Percentiles rank a stretch among this genome's conserved stretches.
These are phyloP conservation scores for Pogonomyrmex californicus DNA, from an alignment of 1,140 invertebrate genomes.

Conservation along the genomic window DNA sequence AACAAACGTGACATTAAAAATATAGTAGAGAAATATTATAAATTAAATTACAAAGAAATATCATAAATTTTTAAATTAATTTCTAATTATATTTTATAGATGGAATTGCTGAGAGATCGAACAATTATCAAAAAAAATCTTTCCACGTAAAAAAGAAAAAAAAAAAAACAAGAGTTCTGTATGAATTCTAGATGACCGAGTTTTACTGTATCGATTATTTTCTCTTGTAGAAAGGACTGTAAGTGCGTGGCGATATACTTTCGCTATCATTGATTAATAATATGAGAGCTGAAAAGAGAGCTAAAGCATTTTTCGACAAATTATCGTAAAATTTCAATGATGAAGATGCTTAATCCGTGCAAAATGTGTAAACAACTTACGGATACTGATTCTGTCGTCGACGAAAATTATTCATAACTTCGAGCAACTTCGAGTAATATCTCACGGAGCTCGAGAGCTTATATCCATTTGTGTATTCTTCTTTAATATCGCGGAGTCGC, in stretches of 20 bases:
- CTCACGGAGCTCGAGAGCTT: conserved; percentile 35
- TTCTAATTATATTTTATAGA: not conserved
- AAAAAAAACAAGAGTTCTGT: not conserved
- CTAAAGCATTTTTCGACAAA: conserved; percentile 10
- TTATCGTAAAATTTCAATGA: conserved; percentile 55
- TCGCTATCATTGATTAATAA: conserved; percentile 22
- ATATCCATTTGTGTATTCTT: conserved; percentile 64
- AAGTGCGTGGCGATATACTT: not conserved
- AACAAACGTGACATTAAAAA: not conserved
- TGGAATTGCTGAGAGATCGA: not conserved
- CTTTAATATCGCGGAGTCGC: conserved; percentile 51
- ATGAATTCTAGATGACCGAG: not conserved
- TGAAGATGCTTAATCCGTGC: conserved; percentile 14
- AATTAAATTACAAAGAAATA: not conserved
- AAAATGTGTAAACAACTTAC: conserved; percentile 35
- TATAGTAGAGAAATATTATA: not conserved
- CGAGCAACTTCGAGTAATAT: conserved; percentile 51
- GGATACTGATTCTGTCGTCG: conserved; percentile 39
- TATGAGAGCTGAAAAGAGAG: not conserved
- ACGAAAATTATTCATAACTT: conserved; percentile 58
- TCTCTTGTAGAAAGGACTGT: not conserved
- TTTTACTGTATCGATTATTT: conserved; percentile 21
- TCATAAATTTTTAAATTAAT: not conserved
- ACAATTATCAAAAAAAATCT: not conserved
- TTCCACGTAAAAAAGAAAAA: not conserved